Conservation (phyloP, 2,888 invertebrate species). For the Siphlonurus alternatus region DNA sequence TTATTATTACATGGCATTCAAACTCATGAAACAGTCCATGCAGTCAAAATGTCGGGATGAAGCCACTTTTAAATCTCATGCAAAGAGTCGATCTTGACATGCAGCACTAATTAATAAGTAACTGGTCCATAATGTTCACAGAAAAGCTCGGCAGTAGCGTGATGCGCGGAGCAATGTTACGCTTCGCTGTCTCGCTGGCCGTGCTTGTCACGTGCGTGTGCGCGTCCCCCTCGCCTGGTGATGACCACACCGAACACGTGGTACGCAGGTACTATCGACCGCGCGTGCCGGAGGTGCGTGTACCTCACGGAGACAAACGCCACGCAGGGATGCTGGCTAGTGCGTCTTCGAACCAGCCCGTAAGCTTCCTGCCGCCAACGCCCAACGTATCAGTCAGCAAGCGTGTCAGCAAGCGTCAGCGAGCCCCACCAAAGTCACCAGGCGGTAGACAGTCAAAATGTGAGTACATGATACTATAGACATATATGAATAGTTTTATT, state of each 20-base stretch:
- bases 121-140: too few species aligned
- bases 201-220: neutral
- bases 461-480: too few species aligned
- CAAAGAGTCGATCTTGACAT: too few species aligned
- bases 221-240: too few species aligned
- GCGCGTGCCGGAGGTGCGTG: neutral
- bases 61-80: too few species aligned
- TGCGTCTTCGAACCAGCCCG: neutral
- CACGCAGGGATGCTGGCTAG: neutral
- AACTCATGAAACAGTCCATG: too few species aligned
- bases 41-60: too few species aligned
- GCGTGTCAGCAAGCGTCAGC: neutral
- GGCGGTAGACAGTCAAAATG: neutral
- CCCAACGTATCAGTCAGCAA: neutral
- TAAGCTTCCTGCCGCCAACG: neutral
- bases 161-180: neutral
- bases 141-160: too few species aligned
- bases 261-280: neutral
- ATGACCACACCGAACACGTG: too few species aligned
- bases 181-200: neutral
- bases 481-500: too few species aligned
- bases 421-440: neutral
- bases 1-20: too few species aligned
- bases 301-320: neutral
- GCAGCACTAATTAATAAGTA: too few species aligned